Evolutionary conservation across 2,113 vertebrate genomes (phyloP).

Genomic region (Gasterosteus aculeatus): DNA sequence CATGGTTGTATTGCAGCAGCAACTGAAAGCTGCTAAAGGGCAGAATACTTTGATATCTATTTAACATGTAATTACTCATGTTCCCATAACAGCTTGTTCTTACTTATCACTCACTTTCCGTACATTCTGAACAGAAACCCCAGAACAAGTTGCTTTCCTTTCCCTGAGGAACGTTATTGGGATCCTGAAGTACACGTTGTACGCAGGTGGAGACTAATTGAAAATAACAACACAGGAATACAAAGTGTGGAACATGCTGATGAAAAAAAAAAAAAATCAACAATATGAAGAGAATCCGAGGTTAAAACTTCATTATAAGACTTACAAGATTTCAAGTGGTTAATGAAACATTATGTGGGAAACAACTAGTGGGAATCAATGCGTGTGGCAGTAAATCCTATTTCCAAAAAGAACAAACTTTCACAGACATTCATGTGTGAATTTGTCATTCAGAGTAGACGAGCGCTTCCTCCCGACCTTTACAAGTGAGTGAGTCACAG

Average conservation of each 20-base stretch:
- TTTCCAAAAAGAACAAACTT: conserved; percentile 59
- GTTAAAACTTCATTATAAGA: background rate
- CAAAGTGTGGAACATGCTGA: background rate
- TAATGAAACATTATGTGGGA: background rate
- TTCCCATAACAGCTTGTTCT: background rate
- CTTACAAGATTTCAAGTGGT: background rate
- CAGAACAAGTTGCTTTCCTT: background rate
- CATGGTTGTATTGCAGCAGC: background rate
- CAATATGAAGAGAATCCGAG: background rate
- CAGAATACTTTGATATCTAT: conserved; percentile 1
- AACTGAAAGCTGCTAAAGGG: background rate
- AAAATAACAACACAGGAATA: conserved; percentile 7
- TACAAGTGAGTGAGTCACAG: conserved; percentile 58
- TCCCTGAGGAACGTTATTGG: background rate
- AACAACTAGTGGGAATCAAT: conserved; percentile 22
- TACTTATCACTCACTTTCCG: background rate
- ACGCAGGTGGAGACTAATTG: background rate
- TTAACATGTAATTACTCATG: too few relatives aligned
- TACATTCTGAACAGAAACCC: background rate
- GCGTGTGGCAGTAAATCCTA: conserved; percentile 21
- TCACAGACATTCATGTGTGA: conserved; percentile 65
- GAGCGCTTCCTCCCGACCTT: conserved; percentile 54
- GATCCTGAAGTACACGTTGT: background rate
- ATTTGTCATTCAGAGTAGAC: conserved; percentile 61
- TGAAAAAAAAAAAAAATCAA: background rate